Base-by-base conservation (phyloP, 2,888 invertebrate species). In the Apotomis betuletana region DNA sequence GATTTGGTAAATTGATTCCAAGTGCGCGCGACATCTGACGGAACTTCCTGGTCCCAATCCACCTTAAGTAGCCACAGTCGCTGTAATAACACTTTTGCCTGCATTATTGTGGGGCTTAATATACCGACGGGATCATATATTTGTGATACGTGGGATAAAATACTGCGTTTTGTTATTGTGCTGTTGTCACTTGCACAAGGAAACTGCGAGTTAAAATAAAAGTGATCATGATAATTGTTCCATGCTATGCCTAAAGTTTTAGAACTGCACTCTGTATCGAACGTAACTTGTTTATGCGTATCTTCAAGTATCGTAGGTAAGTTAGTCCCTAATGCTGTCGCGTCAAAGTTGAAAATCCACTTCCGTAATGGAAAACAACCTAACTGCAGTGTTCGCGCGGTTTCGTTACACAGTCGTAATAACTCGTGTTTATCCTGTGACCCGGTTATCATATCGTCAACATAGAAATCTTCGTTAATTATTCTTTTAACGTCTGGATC, bases 281-380 rank as follows among this genome's bases (percentile, higher is more conserved):
- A 27, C 6, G 62, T 10, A 9, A 51, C 12, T 51, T 62, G 27
- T 3, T 62, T 62, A 3, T 46, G 46, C 41, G 41, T 41, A 41
- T 41, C 41, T 9, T 46, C 9, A 4, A 13, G 10, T 8, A 36
- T 4, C 8, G 51, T 51, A 9, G 36, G 6, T 1, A 46, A 9
- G 5, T 41, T 8, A 15, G 46, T 46, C 0, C n/a, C n/a, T 6
- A n/a, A 51, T 36, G 12, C 5, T n/a, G 12, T 36, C 5, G 8
- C 46, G n/a, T 52, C 38, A 52, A 62, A 51, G 12, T 52, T 62
- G 52, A 52, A 62, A 36, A 52, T 38, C 62, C 62, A 62, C 36
- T 62, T 62, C 5, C 62, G 51, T 8, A 62, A 38, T 6, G 62
- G 62, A 62, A 62, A 62, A 8, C 62, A 62, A 62, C 62, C 62